phyloP scores from a whole-genome alignment of 2,888 invertebrate genomes.

The Drosophila kanekoi region DNA sequence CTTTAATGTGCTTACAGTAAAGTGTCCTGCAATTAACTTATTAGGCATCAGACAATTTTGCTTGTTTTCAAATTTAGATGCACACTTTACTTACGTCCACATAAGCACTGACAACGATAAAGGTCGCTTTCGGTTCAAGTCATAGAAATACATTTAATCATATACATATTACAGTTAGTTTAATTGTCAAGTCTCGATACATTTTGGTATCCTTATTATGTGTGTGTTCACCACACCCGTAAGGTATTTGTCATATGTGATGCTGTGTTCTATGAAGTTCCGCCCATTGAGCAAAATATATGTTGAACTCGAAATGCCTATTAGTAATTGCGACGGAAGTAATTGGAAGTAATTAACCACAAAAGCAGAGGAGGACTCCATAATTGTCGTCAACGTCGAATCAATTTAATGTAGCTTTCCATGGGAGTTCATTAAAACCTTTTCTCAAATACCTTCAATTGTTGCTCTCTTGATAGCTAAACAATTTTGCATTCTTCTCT shows the following conservation, averaged over 20 bases:
- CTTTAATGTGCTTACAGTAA: background rate
- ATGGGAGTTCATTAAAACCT: background rate
- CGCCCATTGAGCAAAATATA: conserved; percentile 11
- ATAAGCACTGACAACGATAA: background rate
- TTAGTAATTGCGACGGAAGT: conserved; percentile 30
- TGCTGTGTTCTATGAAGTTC: too few species aligned
- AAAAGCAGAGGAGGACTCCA: background rate
- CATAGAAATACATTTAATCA: conserved; percentile 32
- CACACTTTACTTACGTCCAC: conserved; percentile 32
- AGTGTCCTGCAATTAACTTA: background rate
- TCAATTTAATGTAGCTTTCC: background rate
- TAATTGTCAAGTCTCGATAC: conserved; percentile 41
- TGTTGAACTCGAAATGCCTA: conserved; percentile 25
- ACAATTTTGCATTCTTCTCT: too few species aligned
- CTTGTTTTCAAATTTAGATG: conserved; percentile 34
- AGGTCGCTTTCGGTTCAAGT: background rate
- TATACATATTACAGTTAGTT: conserved; percentile 38
- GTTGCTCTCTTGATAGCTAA: too few species aligned
- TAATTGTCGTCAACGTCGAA: background rate
- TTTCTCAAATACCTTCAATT: too few species aligned
- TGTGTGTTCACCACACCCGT: too few species aligned
- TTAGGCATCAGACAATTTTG: background rate
- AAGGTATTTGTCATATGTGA: too few species aligned
- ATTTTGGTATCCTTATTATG: conserved; percentile 17
- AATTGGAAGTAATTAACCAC: conserved; percentile 24